Evolutionary conservation across 1,140 invertebrate genomes (phyloP).

Genomic region (Penaeus japonicus): DNA sequence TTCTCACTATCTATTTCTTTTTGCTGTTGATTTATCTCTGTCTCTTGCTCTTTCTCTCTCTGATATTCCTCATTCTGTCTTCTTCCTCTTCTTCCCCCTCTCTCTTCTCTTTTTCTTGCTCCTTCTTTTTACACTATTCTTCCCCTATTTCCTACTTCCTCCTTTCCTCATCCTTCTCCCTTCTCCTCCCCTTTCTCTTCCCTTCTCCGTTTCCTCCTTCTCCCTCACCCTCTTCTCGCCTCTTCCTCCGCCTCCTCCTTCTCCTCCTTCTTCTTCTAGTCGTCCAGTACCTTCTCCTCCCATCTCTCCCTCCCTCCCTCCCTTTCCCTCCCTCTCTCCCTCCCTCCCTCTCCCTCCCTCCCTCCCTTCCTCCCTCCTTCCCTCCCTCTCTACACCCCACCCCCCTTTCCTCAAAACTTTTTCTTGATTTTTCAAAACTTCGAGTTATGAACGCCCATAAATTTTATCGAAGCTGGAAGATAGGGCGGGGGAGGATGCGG

Average conservation of each 20-base stretch:
- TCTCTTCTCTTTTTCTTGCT: no score
- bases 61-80: no score
- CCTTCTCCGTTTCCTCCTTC: no score
- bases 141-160: no score
- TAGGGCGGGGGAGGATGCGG: not conserved
- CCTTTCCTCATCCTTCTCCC: not conserved
- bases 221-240: not conserved
- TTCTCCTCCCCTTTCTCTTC: no score
- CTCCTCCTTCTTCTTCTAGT: not conserved
- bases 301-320: not conserved
- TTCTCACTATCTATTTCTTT: not conserved
- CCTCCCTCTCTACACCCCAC: not conserved
- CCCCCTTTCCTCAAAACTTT: not conserved
- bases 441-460: no score
- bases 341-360: not conserved
- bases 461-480: not conserved
- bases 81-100: no score
- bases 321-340: conserved; percentile 10
- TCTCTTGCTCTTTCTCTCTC: no score
- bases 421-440: no score
- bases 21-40: no score
- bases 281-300: not conserved
- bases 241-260: not conserved
- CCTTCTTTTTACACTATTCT: no score
- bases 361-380: not conserved